phyloP scores from a whole-genome alignment of 2,888 invertebrate species.

The Linyphia triangularis region DNA sequence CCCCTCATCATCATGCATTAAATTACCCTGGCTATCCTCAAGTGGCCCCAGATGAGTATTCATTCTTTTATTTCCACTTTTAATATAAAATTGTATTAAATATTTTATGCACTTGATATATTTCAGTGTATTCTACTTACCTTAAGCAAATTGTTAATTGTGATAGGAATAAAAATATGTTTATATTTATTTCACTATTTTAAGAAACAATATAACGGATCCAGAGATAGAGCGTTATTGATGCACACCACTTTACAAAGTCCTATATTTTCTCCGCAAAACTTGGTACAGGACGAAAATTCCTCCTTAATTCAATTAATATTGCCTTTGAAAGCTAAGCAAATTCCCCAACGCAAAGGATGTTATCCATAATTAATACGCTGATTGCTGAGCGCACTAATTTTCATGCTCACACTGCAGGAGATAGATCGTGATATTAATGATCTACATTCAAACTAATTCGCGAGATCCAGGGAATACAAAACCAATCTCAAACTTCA shows the following conservation, averaged over 20 bases:
- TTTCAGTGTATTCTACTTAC: too few relatives aligned
- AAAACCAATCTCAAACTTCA: background rate
- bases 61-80: too few relatives aligned
- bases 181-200: too few relatives aligned
- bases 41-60: too few relatives aligned
- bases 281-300: conserved; percentile 47
- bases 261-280: background rate
- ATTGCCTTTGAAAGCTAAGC: conserved; percentile 33
- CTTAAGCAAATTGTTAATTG: too few relatives aligned
- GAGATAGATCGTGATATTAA: conserved; percentile 32
- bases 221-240: too few relatives aligned
- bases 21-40: too few relatives aligned
- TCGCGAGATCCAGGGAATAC: background rate
- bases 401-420: conserved; percentile 5
- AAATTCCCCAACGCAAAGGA: conserved; percentile 15
- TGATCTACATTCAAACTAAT: conserved; percentile 34
- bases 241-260: background rate
- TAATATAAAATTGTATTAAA: too few relatives aligned
- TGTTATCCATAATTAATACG: conserved; percentile 67
- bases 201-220: too few relatives aligned
- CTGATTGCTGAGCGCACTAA: conserved; percentile 35
- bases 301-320: conserved; percentile 63
- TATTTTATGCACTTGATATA: too few relatives aligned
- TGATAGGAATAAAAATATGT: too few relatives aligned
- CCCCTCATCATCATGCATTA: too few relatives aligned